phyloP scores from a whole-genome alignment of 2,113 vertebrate genomes.

The Syngnathus scovelli region DNA sequence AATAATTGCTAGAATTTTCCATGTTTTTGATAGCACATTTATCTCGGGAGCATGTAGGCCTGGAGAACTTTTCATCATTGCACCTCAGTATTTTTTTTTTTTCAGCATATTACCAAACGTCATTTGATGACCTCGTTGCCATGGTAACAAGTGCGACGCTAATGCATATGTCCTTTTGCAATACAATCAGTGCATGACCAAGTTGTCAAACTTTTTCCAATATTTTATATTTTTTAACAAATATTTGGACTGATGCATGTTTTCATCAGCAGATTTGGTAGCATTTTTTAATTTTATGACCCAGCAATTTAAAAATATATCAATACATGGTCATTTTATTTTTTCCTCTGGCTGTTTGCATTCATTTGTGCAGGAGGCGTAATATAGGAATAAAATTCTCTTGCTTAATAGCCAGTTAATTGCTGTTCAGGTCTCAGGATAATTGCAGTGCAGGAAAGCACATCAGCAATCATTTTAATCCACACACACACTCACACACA shows the following conservation, averaged over 20 bases:
- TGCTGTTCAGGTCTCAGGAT: slow-evolving; percentile 19
- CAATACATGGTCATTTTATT: not conserved
- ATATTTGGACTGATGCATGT: not conserved
- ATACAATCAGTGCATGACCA: slow-evolving; percentile 48
- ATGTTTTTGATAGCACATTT: slow-evolving; percentile 42
- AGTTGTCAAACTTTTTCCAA: no score
- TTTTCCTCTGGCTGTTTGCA: not conserved
- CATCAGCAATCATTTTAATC: slow-evolving; percentile 29
- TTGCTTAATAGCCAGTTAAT: slow-evolving; percentile 25
- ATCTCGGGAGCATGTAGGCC: slow-evolving; percentile 38
- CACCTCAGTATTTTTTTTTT: not conserved
- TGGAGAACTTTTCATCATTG: slow-evolving; percentile 10
- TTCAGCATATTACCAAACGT: slow-evolving; percentile 8
- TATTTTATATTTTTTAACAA: no score
- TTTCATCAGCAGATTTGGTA: no score
- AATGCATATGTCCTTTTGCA: slow-evolving; percentile 32
- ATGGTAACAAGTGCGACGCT: slow-evolving; percentile 26
- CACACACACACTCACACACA: no score
- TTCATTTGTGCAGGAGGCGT: not conserved
- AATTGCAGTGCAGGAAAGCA: slow-evolving; percentile 24
- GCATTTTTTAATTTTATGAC: not conserved
- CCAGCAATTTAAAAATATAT: no score
- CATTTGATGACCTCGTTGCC: slow-evolving; percentile 9
- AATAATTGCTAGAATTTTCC: slow-evolving; percentile 49
- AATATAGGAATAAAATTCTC: not conserved